Evolutionary conservation across 37 sponge, comb jelly and placozoan species (phyloP).

Genomic region (Dysidea cf. avara): DNA sequence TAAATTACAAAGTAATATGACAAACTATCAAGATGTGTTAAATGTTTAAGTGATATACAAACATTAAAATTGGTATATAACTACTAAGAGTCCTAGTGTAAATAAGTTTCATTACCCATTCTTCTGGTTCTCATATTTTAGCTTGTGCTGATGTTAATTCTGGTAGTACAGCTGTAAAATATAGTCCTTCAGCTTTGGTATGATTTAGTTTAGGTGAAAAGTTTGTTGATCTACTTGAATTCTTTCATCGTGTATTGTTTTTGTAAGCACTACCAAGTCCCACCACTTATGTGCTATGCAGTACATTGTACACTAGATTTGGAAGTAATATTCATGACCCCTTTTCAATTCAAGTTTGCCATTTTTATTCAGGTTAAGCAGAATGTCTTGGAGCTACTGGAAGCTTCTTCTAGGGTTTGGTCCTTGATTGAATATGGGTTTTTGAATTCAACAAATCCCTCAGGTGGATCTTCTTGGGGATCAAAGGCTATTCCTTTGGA

Average conservation of each 20-base stretch:
- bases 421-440: slow-evolving; percentile 16
- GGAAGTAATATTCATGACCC: slow-evolving; percentile 33
- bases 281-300: slow-evolving; percentile 35
- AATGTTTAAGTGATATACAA: no score
- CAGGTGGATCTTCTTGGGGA: slow-evolving; percentile 4
- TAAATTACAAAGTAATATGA: no score
- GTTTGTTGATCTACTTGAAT: slow-evolving; percentile 16
- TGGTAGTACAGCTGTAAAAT: slow-evolving; percentile 39
- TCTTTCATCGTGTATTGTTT: slow-evolving; percentile 42
- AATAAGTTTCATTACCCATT: no score
- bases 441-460: slow-evolving; percentile 30
- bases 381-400: slow-evolving; percentile 15
- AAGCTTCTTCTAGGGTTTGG: slow-evolving; percentile 14
- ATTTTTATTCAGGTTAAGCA: slow-evolving; percentile 5
- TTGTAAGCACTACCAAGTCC: slow-evolving; percentile 49
- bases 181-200: slow-evolving; percentile 28
- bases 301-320: slow-evolving; percentile 35
- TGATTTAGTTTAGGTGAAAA: slow-evolving; percentile 15
- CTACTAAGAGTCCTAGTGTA: no score
- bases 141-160: slow-evolving; percentile 24
- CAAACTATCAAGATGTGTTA: no score
- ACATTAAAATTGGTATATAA: no score
- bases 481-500: slow-evolving; percentile 29
- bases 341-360: slow-evolving; percentile 7
- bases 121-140: slow-evolving; percentile 26